Conservation (phyloP, 2,797 vertebrate species). For the Diplodus puntazzo region DNA sequence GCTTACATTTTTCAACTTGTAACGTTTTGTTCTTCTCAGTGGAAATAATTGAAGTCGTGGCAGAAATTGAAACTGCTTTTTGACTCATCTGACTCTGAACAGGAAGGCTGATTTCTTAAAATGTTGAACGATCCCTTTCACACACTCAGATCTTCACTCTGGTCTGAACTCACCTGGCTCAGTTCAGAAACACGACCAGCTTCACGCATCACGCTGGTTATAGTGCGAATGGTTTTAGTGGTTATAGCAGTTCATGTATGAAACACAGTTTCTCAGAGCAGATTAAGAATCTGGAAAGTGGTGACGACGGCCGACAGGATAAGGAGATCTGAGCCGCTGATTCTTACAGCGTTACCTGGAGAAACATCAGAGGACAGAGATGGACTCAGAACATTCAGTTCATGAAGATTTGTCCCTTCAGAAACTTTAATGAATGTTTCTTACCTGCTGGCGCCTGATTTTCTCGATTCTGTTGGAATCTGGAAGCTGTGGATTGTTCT, state of each 20-base stretch:
- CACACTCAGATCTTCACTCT: neutral
- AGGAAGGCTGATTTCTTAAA: no score
- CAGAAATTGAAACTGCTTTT: no score
- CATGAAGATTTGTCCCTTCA: neutral
- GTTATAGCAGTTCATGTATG: no score
- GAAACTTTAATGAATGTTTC: neutral
- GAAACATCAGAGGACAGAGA: constrained; percentile 3
- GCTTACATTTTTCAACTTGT: no score
- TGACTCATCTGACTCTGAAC: no score
- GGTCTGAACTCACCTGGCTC: neutral
- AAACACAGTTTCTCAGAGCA: constrained; percentile 28
- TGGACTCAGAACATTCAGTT: neutral
- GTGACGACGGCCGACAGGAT: neutral
- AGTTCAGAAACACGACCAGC: neutral
- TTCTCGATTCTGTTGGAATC: rapidly evolving
- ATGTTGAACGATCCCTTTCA: no score
- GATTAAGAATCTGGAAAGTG: constrained; percentile 1
- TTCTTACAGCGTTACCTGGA: constrained; percentile 41
- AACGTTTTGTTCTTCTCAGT: no score
- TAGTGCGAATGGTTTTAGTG: no score
- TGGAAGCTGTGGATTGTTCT: neutral
- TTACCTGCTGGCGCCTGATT: constrained; percentile 24
- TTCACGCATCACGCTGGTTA: no score
- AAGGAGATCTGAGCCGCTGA: constrained; percentile 32
- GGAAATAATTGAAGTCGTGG: no score